phyloP scores from a whole-genome alignment of 1,140 invertebrate genomes.

The Aradophagus sp. region DNA sequence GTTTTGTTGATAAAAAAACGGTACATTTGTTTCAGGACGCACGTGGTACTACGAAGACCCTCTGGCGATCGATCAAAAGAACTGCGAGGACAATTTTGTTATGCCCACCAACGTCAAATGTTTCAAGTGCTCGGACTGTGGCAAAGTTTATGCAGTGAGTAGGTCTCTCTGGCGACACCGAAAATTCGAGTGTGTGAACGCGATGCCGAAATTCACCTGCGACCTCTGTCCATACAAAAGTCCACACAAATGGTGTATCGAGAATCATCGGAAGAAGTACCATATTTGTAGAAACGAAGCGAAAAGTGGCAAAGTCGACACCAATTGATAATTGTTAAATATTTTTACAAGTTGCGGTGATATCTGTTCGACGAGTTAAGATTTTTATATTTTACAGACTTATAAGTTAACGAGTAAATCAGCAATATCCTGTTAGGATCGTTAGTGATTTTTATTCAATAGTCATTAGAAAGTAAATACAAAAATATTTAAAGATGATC shows the following conservation, averaged over 20 bases:
- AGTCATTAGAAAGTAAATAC: no score
- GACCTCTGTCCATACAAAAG: slow-evolving; percentile 71
- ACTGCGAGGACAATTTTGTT: slow-evolving; percentile 1
- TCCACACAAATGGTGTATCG: slow-evolving; percentile 69
- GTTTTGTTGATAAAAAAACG: slow-evolving; percentile 13
- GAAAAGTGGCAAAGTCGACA: slow-evolving; percentile 16
- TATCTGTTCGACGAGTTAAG: no score
- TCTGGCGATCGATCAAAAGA: not conserved
- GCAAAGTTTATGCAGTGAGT: slow-evolving; percentile 70
- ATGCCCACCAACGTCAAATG: slow-evolving; percentile 13
- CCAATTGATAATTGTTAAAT: not conserved
- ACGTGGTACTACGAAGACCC: slow-evolving; percentile 28
- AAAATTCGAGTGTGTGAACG: slow-evolving; percentile 71
- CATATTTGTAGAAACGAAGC: slow-evolving; percentile 19
- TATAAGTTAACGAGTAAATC: no score
- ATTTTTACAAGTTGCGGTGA: no score
- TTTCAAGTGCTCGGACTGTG: slow-evolving; percentile 68
- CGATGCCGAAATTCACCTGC: slow-evolving; percentile 69
- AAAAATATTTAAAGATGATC: no score
- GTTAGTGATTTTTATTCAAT: no score
- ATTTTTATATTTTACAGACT: no score
- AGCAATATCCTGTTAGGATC: no score
- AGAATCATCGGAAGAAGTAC: slow-evolving; percentile 63
- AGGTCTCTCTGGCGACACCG: slow-evolving; percentile 71
- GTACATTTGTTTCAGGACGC: slow-evolving; percentile 30